phyloP scores from a whole-genome alignment of 2,888 invertebrate species.

The Plusia festucae region DNA sequence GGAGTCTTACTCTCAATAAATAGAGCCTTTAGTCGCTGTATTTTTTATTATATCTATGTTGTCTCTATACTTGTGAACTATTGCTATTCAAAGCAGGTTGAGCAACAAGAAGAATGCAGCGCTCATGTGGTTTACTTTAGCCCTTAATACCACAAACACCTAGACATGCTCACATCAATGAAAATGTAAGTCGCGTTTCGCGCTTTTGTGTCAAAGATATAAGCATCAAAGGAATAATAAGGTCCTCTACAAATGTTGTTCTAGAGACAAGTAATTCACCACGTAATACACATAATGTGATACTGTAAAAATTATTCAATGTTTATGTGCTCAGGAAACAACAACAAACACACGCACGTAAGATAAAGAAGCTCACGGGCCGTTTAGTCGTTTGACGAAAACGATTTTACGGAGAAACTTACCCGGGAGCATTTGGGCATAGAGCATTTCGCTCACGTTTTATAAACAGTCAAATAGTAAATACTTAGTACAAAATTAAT shows the following conservation, averaged over 20 bases:
- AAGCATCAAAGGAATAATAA: constrained; percentile 57
- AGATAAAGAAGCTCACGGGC: constrained; percentile 40
- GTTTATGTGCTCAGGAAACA: constrained; percentile 58
- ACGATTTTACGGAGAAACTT: constrained; percentile 13
- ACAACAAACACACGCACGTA: constrained; percentile 42
- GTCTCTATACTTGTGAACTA: background rate
- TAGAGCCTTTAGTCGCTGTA: no score
- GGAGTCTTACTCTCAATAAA: no score
- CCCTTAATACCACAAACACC: background rate
- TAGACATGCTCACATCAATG: constrained; percentile 1
- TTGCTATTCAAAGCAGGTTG: background rate
- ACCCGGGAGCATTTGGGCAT: constrained; percentile 4
- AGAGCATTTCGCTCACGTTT: no score
- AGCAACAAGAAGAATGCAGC: background rate
- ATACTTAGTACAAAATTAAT: no score
- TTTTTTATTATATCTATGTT: no score
- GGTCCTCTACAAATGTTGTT: constrained; percentile 46
- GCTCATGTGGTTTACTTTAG: background rate
- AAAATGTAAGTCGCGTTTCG: constrained; percentile 25
- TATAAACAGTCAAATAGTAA: no score
- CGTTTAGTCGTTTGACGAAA: constrained; percentile 36
- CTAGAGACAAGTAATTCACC: constrained; percentile 55
- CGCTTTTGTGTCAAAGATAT: constrained; percentile 53
- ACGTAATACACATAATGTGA: constrained; percentile 51
- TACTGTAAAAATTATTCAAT: constrained; percentile 62